Percentiles rank a stretch among this genome's conserved stretches.
Conservation (phyloP, 1,140 invertebrate genomes). For the Pseudomyrmex sp. region DNA sequence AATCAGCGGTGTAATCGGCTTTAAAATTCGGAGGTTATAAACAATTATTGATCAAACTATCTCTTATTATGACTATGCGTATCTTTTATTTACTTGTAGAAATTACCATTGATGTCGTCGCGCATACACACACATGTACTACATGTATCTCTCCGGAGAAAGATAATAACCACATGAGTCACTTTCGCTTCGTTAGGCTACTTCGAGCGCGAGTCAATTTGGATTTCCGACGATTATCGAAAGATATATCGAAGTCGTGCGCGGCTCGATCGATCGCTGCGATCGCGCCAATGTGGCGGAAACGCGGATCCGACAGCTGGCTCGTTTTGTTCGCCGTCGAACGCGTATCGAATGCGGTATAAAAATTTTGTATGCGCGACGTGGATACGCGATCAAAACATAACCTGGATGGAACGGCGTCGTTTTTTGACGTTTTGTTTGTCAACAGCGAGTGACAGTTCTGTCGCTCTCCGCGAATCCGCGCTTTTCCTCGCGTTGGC, state of each 20-base stretch:
- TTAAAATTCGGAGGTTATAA: neutral
- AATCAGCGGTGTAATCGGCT: neutral
- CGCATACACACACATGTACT: too few relatives aligned
- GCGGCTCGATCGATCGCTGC: slow-evolving; percentile 29
- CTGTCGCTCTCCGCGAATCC: slow-evolving; percentile 10
- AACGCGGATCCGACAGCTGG: neutral
- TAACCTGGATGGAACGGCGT: slow-evolving; percentile 72
- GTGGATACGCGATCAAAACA: slow-evolving; percentile 61
- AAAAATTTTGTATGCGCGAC: slow-evolving; percentile 22
- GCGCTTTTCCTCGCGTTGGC: neutral
- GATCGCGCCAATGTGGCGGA: slow-evolving; percentile 13
- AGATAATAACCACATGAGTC: too few relatives aligned
- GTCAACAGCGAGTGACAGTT: slow-evolving; percentile 32
- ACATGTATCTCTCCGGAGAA: too few relatives aligned
- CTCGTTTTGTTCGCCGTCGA: slow-evolving; percentile 23
- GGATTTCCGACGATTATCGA: slow-evolving; percentile 39
- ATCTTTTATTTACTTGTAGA: neutral
- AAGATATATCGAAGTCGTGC: slow-evolving; percentile 3
- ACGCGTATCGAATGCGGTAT: neutral
- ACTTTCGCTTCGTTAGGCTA: neutral
- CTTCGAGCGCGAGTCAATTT: neutral
- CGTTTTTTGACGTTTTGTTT: slow-evolving; percentile 53
- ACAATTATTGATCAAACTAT: neutral
- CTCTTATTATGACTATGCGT: neutral
- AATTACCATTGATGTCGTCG: neutral